Percentiles rank a stretch among this genome's conserved stretches.
These are phyloP conservation scores for Samia ricini DNA, from an alignment of 1,140 invertebrate species.

Conservation along the genomic window DNA sequence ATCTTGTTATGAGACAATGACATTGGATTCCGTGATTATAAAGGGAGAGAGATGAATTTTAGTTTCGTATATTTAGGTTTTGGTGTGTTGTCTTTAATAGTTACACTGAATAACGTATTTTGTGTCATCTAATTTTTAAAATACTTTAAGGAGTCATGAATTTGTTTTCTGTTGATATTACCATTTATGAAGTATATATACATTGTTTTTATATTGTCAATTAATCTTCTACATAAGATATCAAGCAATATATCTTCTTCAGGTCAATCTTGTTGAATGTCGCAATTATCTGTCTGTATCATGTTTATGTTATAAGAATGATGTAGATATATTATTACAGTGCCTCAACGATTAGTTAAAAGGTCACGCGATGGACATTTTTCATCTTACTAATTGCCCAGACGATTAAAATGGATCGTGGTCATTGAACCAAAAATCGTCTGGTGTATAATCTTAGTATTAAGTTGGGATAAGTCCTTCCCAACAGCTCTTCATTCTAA, in stretches of 20 bases:
- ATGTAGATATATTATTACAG: neutral
- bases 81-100: too few relatives aligned
- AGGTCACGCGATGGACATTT: constrained; percentile 20
- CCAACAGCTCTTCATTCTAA: neutral
- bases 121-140: too few relatives aligned
- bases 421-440: neutral
- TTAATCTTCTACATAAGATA: neutral
- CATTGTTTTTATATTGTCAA: neutral
- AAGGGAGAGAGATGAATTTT: too few relatives aligned
- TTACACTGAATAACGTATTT: too few relatives aligned
- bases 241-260: neutral
- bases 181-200: neutral
- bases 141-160: too few relatives aligned
- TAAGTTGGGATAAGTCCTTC: neutral
- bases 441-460: neutral
- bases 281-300: neutral
- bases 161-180: neutral
- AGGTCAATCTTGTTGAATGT: neutral
- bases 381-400: constrained; percentile 16
- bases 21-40: too few relatives aligned
- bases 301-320: neutral
- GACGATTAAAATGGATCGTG: neutral
- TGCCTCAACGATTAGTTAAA: neutral
- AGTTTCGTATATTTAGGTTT: too few relatives aligned
- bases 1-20: too few relatives aligned